Evolutionary conservation across 2,113 vertebrate species (phyloP), one percentile per base, ranked within the genome.

Genomic region (Chionodraco myersi): DNA sequence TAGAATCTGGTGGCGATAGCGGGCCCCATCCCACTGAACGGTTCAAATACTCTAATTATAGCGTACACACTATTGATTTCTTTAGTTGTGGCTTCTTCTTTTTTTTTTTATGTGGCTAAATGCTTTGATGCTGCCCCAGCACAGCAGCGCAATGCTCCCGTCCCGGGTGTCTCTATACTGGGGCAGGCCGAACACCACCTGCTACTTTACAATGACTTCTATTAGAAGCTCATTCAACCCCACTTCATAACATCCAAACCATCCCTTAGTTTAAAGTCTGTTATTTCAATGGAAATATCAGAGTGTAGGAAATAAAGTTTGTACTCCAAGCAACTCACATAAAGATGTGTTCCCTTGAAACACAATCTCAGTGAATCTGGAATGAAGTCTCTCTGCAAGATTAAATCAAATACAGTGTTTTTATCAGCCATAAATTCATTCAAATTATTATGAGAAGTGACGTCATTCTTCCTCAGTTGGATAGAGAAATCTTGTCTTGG

Each of bases 361-460:
- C 65, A 44, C 36, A 59, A 57, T 79, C 63, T 81, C 36, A 52
- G 48, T 44, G 12, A 34, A 84, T 88, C 79, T 80, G 10, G 30
- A 62, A 62, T 21, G 44, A 78, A 67, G 49, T 73, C n/a, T 80
- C 60, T 72, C 53, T 30, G 72, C 61, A 80, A 72, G 62, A 84
- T 75, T 56, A 53, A 80, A 89, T 63, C 16, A 76, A 85, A 71
- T 51, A 45, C 60, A 23, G 57, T 54, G 57, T 30, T 52, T 45
- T 44, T 75, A 73, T 87, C 74, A 79, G 61, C 74, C 83, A 81
- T 79, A 34, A 61, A 62, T 74, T 85, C 59, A 88, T 86, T 85
- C 78, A 85, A 91, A 82, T 88, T 78, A n/a, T n/a, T n/a, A 80
- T 53, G 54, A 68, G 65, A 63, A 82, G 67, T 74, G 45, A 64